Evolutionary conservation across 2,797 vertebrate species (phyloP).

Genomic region (Melanotaenia boesemani): DNA sequence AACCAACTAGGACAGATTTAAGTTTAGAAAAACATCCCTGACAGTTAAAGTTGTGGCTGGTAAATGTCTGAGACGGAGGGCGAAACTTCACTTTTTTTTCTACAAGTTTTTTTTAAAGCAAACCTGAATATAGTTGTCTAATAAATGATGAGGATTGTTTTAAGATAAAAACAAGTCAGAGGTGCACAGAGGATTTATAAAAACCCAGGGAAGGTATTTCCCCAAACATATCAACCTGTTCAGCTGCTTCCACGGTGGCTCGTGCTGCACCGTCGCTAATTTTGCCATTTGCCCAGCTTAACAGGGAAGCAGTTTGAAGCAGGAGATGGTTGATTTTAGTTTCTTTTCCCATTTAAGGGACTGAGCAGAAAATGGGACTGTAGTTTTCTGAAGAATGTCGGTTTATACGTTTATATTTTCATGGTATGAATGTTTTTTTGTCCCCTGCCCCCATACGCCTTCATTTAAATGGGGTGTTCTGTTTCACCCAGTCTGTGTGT

Average conservation of each 20-base stretch:
- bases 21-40: slow-evolving; percentile 1
- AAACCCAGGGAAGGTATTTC: slow-evolving; percentile 41
- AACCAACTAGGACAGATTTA: not conserved
- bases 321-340: slow-evolving; percentile 24
- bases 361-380: slow-evolving; percentile 42
- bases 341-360: slow-evolving; percentile 29
- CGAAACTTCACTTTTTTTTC: slow-evolving; percentile 10
- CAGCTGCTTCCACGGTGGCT: slow-evolving; percentile 41
- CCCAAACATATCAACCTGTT: slow-evolving; percentile 44
- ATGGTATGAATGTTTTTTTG: slow-evolving; percentile 12
- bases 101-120: slow-evolving; percentile 16
- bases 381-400: slow-evolving; percentile 64
- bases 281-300: slow-evolving; percentile 34
- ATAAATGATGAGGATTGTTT: slow-evolving; percentile 44
- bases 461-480: slow-evolving; percentile 20
- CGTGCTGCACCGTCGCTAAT: slow-evolving; percentile 33
- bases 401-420: slow-evolving; percentile 50
- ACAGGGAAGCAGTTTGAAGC: slow-evolving; percentile 23
- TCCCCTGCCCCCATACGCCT: slow-evolving; percentile 31
- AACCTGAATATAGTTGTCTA: slow-evolving; percentile 30
- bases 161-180: slow-evolving; percentile 25
- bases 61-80: not conserved
- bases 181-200: slow-evolving; percentile 59
- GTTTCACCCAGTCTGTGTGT: not conserved
- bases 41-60: not conserved